Percentiles rank a stretch among this genome's conserved stretches.
These are phyloP conservation scores for Paraescarpia echinospica DNA, from an alignment of 1,140 invertebrate genomes.

Conservation along the genomic window DNA sequence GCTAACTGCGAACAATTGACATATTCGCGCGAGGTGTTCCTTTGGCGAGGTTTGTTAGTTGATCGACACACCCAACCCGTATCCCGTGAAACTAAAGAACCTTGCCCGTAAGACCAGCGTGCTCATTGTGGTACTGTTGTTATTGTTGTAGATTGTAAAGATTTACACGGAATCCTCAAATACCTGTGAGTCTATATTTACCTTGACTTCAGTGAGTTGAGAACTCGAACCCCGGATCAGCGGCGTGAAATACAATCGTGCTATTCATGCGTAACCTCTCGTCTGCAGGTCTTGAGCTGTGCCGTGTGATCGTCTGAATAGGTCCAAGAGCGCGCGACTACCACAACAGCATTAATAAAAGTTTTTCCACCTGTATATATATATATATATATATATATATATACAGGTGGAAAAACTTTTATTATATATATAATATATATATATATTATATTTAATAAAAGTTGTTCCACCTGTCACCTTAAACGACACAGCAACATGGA, in stretches of 20 bases:
- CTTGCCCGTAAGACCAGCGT: neutral
- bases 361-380: too few relatives aligned
- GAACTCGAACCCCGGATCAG: neutral
- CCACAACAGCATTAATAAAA: neutral
- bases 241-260: neutral
- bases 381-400: too few relatives aligned
- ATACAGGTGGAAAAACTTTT: too few relatives aligned
- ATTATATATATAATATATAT: too few relatives aligned
- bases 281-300: neutral
- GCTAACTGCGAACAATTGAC: too few relatives aligned
- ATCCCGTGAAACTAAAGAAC: too few relatives aligned
- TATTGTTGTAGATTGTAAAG: neutral
- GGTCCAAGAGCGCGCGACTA: neutral
- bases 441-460: too few relatives aligned
- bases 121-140: neutral
- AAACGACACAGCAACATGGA: too few relatives aligned
- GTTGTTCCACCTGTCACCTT: too few relatives aligned
- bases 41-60: too few relatives aligned
- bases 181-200: neutral
- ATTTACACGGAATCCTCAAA: neutral
- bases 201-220: neutral
- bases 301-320: neutral
- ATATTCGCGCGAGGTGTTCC: too few relatives aligned
- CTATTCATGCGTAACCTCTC: neutral
- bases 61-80: too few relatives aligned